phyloP scores from a whole-genome alignment of 2,113 vertebrate genomes.

The Montifringilla adamsi region DNA sequence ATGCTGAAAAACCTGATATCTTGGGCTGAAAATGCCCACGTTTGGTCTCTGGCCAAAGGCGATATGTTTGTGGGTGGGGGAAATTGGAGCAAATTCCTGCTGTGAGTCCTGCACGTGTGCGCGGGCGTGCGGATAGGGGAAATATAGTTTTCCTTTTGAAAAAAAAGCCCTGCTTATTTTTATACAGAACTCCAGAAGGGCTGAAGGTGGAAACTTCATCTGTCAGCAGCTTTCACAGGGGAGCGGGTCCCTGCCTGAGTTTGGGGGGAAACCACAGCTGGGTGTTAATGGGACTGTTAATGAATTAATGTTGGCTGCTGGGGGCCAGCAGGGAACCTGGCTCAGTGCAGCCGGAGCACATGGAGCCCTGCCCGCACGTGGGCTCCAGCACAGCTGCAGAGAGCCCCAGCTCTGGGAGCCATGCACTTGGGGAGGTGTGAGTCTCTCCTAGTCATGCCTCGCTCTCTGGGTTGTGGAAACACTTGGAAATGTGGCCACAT shows the following conservation, averaged over 20 bases:
- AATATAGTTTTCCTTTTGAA: conserved; percentile 50
- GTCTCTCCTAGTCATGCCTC: neutral
- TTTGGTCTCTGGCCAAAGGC: conserved; percentile 45
- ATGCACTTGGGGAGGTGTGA: neutral
- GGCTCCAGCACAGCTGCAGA: neutral
- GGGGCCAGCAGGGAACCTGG: neutral
- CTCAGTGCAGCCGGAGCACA: neutral
- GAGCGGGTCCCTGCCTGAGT: conserved; percentile 54
- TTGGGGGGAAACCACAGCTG: conserved; percentile 67
- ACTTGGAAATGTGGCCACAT: neutral
- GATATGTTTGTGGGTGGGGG: conserved; percentile 61
- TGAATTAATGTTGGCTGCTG: conserved; percentile 64
- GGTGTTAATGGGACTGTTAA: conserved; percentile 69
- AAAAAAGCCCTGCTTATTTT: conserved; percentile 58
- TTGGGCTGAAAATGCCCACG: conserved; percentile 19
- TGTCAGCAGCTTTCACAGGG: conserved; percentile 62
- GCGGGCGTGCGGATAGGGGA: neutral
- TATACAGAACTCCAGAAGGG: conserved; percentile 50
- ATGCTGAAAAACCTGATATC: neutral
- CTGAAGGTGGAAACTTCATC: conserved; percentile 64
- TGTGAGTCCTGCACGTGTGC: conserved; percentile 25
- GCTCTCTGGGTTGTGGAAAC: neutral
- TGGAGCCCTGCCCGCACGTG: neutral
- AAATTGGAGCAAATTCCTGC: conserved; percentile 60
- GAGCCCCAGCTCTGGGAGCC: neutral